Evolutionary conservation across 2,888 invertebrate species (phyloP), one percentile per base, ranked within the genome.

Genomic region (Plagodis pulveraria): DNA sequence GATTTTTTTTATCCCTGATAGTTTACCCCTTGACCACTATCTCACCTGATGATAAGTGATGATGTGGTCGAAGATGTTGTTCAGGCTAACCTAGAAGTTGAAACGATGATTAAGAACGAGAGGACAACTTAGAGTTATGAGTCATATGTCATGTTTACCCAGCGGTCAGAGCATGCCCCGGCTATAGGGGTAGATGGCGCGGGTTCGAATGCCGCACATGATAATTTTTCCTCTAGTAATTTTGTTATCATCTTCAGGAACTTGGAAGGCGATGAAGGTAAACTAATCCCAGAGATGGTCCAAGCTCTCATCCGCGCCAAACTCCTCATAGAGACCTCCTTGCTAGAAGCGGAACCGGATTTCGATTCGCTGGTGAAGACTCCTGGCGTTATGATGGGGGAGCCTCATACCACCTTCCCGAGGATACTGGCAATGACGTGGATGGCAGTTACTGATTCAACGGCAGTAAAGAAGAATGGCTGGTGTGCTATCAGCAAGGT

Each of bases 341-440:
- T 79, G 67, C 55, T 88, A 47, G 90, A 91, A 10, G 73, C 78
- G 2, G 90, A 89, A 58, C 89, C 90, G 0, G 83, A 89, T 44
- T 63, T 91, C 33, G 87, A 88, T 0, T 71, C 87, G 0, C 63
- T 91, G 59, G 80, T 89, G 58, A 83, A 84, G 66, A 88, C 87
- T 0, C 88, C 89, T 0, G 78, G 70, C 0, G 76, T 84, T 44
- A 86, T 90, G 88, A 76, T 81, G 71, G 89, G 87, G 0, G 87
- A 89, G 55, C 89, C 90, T 0, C 87, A 89, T 61, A 69, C 78
- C 0, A 89, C 88, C 2, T 88, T 90, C 55, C 89, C 90, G 0
- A 83, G 85, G 68, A 77, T 89, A 6, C 59, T 90, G 22, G 83
- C 84, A 0, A 78, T 87, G 74, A 53, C 81, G 2, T 90, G 90